Evolutionary conservation across 2,113 vertebrate species (phyloP), one percentile per base, ranked within the genome.

Genomic region (Cephalopholis sonnerati): DNA sequence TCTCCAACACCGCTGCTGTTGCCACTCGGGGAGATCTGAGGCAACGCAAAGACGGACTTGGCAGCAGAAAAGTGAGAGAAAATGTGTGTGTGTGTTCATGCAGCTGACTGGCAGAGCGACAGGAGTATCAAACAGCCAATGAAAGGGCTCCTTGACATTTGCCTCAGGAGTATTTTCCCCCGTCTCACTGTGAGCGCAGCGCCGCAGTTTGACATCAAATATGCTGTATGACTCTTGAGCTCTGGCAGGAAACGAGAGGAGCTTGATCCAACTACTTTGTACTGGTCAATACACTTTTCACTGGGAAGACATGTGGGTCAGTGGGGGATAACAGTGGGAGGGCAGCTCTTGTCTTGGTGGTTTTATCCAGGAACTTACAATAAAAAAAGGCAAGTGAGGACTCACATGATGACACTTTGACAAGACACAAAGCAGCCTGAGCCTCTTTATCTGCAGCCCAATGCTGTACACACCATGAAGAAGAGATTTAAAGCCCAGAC

Each of bases 131-230:
- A 59, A 46, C 53, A 76, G 59, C 63, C 64, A 77, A 41, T 74
- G 79, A 83, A 70, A 83, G 62, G 39, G 69, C 72, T 74, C 67
- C 82, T 72, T 85, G 81, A 83, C 74, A 84, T 84, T 72, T 25
- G 68, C 74, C 63, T 81, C 63, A 4, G 79, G 86, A 67, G 70
- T 59, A 48, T 77, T 82, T 74, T 59, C 66, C 3, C 39, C 61
- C 1, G 48, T 55, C 72, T 85, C 58, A 62, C 8, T 12, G 39
- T 1, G 67, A 79, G 77, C 20, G 24, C 66, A 58, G 57, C 9
- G 24, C 73, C 32, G 71, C 68, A 48, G 51, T 58, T 84, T 51
- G 15, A 68, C 55, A 74, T 81, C 71, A 44, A 39, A 74, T 39
- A 55, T 29, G 72, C 32, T 22, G 51, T 25, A 65, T 61, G 79